These are phyloP conservation scores for Montipora foliosa DNA, from an alignment of 64 coral and sea anemone genomes.

Conservation along the genomic window DNA sequence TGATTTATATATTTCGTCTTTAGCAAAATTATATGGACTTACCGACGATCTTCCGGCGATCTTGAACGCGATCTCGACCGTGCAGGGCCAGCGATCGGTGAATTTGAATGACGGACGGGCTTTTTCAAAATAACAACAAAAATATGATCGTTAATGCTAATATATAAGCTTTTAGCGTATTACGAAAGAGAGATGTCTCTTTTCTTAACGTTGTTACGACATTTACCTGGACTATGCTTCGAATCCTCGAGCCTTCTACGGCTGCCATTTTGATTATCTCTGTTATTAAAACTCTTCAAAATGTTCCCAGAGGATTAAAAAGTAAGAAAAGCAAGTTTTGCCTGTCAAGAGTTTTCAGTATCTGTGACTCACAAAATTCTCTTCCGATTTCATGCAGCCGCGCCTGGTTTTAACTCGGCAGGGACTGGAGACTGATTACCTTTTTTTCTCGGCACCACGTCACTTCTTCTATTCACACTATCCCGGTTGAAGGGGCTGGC, in stretches of 20 bases:
- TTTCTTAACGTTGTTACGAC: background rate
- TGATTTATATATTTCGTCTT: too few species aligned
- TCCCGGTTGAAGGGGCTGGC: too few species aligned
- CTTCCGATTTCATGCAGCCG: too few species aligned
- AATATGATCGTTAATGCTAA: background rate
- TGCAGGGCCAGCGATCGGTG: background rate
- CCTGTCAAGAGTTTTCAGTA: too few species aligned
- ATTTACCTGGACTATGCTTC: slow-evolving; percentile 36
- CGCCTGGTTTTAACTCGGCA: too few species aligned
- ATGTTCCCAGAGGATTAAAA: too few species aligned
- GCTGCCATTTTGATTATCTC: background rate
- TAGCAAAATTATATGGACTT: background rate
- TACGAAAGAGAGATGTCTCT: background rate
- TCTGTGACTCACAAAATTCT: too few species aligned
- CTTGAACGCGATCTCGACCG: slow-evolving; percentile 40
- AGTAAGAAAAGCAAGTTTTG: too few species aligned
- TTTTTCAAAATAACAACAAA: background rate
- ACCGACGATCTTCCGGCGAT: slow-evolving; percentile 15
- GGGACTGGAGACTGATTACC: too few species aligned
- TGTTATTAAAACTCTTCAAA: too few species aligned
- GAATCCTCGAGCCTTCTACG: slow-evolving; percentile 32
- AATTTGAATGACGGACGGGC: slow-evolving; percentile 34
- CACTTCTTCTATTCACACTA: too few species aligned
- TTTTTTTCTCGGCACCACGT: too few species aligned
- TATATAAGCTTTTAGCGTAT: background rate